Evolutionary conservation across 1,140 invertebrate species (phyloP).

Genomic region (Vanessa atalanta): DNA sequence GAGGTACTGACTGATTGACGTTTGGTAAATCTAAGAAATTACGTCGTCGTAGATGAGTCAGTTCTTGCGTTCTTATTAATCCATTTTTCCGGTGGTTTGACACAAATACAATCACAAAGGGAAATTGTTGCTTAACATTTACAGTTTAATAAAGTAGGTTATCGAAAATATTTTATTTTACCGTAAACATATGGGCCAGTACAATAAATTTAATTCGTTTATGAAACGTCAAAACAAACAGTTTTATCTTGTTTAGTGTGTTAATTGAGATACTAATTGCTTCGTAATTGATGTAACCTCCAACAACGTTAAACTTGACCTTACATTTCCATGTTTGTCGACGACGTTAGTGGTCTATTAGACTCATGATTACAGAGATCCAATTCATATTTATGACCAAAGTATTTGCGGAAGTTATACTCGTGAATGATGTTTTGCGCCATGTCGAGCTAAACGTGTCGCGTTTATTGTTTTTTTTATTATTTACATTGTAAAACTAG

Average conservation of each 20-base stretch:
- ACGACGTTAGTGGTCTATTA: not conserved
- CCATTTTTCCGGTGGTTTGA: not conserved
- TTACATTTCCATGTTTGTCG: slow-evolving; percentile 10
- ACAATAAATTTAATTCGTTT: slow-evolving; percentile 19
- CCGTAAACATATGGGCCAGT: not conserved
- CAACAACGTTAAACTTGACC: slow-evolving; percentile 21
- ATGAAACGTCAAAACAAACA: slow-evolving; percentile 33
- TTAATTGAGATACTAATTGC: slow-evolving; percentile 39
- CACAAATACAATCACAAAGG: not conserved
- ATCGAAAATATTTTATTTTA: too few species aligned
- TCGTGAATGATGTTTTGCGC: not conserved
- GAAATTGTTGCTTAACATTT: too few species aligned
- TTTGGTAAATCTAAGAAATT: slow-evolving; percentile 17
- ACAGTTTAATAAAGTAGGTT: too few species aligned
- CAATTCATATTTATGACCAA: not conserved
- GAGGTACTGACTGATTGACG: slow-evolving; percentile 11
- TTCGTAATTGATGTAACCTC: slow-evolving; percentile 37
- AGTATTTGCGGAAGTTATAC: slow-evolving; percentile 3
- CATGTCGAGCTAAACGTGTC: not conserved
- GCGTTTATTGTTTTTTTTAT: not conserved
- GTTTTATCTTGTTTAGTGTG: slow-evolving; percentile 31
- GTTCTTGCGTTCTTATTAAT: not conserved
- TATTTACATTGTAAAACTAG: not conserved
- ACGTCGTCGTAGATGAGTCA: slow-evolving; percentile 1
- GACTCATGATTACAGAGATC: not conserved